phyloP scores from a whole-genome alignment of 2,888 invertebrate species.

The Lycocerus yunnanus region DNA sequence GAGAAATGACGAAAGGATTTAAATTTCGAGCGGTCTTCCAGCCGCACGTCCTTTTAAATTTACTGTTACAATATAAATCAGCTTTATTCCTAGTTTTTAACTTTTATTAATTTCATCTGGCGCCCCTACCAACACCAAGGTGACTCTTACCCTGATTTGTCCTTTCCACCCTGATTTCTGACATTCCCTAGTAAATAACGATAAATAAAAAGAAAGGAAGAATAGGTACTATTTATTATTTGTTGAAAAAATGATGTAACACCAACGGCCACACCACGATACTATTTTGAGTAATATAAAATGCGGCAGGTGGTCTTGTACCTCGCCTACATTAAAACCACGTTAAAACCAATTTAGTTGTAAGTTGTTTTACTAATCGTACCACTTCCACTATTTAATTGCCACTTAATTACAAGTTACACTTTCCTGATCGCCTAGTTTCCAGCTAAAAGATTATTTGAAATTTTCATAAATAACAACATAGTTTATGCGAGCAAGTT shows the following conservation, averaged over 20 bases:
- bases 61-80: no score
- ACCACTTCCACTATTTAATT: constrained; percentile 30
- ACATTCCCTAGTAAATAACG: no score
- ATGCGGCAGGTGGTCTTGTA: constrained; percentile 28
- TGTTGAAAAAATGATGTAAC: constrained; percentile 14
- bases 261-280: constrained; percentile 12
- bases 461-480: constrained; percentile 22
- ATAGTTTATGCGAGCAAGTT: constrained; percentile 21
- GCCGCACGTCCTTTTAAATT: no score
- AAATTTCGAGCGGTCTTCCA: no score
- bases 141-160: no score
- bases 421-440: constrained; percentile 17
- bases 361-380: constrained; percentile 31
- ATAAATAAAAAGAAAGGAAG: no score
- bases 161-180: no score
- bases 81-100: no score
- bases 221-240: background rate
- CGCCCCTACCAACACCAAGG: no score
- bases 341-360: constrained; percentile 19
- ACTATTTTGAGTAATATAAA: constrained; percentile 12
- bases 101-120: no score
- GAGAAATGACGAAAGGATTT: no score
- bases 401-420: constrained; percentile 30
- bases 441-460: constrained; percentile 9
- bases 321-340: constrained; percentile 23